These are phyloP conservation scores for Hippocampus barbouri DNA, from an alignment of 2,113 vertebrate genomes.

Conservation along the genomic window DNA sequence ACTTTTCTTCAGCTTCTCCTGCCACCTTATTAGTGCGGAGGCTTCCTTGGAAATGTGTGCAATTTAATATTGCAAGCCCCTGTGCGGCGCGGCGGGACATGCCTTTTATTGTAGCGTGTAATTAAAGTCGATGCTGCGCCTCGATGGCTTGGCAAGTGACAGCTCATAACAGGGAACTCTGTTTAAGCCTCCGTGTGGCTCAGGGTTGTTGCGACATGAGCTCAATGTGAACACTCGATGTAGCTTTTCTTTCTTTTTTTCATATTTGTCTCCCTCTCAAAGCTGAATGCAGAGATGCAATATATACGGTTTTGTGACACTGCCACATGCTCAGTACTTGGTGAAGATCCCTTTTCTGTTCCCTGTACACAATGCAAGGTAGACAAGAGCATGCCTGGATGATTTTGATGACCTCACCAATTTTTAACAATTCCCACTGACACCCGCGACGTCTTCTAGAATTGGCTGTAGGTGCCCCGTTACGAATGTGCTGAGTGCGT, in stretches of 20 bases:
- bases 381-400: neutral
- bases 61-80: constrained; percentile 16
- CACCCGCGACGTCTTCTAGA: too few species aligned
- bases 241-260: constrained; percentile 6
- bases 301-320: neutral
- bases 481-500: too few species aligned
- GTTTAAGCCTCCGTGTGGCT: neutral
- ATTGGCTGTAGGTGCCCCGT: too few species aligned
- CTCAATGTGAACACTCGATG: constrained; percentile 16
- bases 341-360: neutral
- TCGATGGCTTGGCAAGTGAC: constrained; percentile 15
- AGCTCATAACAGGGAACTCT: constrained; percentile 7
- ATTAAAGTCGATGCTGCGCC: constrained; percentile 10
- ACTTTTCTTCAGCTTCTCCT: constrained; percentile 7
- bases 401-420: neutral
- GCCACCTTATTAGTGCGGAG: constrained; percentile 11
- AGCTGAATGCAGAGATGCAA: neutral
- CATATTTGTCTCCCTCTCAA: neutral
- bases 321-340: too few species aligned
- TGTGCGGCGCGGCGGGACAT: neutral
- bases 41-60: constrained; percentile 17
- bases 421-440: too few species aligned
- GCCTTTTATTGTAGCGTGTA: neutral
- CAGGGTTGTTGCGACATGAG: constrained; percentile 18
- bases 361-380: neutral